These are phyloP conservation scores for Agriotes lineatus DNA, from an alignment of 2,888 invertebrate species.

Conservation along the genomic window DNA sequence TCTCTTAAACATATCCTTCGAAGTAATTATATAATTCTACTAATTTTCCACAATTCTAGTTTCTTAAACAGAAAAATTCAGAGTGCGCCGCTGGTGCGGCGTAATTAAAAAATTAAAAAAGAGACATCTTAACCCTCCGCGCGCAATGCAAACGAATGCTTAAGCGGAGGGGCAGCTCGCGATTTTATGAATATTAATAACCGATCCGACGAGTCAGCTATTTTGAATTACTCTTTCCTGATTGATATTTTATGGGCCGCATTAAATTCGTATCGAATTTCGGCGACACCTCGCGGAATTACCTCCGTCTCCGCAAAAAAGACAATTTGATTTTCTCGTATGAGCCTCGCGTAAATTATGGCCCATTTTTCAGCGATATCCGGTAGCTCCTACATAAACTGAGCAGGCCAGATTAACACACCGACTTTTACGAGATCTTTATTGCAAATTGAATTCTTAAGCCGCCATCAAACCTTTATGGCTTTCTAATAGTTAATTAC, in stretches of 20 bases:
- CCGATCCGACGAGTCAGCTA: conserved; percentile 35
- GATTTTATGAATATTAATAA: conserved; percentile 43
- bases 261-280: conserved; percentile 19
- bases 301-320: conserved; percentile 11
- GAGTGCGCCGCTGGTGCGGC: too few species aligned
- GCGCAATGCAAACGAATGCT: neutral
- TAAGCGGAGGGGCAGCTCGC: conserved; percentile 1
- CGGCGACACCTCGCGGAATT: neutral
- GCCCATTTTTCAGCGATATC: conserved; percentile 38
- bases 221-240: conserved; percentile 38
- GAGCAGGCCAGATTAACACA: conserved; percentile 37
- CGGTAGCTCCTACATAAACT: conserved; percentile 40
- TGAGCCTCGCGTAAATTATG: conserved; percentile 36
- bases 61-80: too few species aligned
- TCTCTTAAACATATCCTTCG: too few species aligned
- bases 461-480: conserved; percentile 36
- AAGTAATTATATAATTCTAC: too few species aligned
- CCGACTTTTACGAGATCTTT: conserved; percentile 47
- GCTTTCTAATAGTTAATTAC: conserved; percentile 43
- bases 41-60: too few species aligned
- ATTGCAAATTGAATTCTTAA: conserved; percentile 48
- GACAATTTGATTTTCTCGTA: conserved; percentile 33
- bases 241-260: conserved; percentile 36
- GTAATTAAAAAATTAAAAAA: neutral
- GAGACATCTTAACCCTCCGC: neutral